Evolutionary conservation across 2,888 invertebrate species (phyloP), one percentile per base, ranked within the genome.

Genomic region (Anaspis maculata): DNA sequence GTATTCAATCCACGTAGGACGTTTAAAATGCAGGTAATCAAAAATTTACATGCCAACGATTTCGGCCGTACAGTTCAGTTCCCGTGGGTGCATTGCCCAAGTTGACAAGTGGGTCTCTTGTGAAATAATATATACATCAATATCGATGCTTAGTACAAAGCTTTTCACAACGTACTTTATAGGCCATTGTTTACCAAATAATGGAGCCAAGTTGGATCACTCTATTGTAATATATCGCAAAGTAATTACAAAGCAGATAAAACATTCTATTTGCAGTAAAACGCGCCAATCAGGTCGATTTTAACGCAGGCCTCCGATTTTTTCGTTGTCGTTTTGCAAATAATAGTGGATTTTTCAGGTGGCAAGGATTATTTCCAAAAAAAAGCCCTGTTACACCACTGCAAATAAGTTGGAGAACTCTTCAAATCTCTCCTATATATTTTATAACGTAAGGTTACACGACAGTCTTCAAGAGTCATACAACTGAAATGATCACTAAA

Each of bases 101-200:
- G 42, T 48, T 51, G 49, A 51, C 47, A 47, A 51, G 51, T 51
- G 47, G 44, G 48, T 48, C 49, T 48, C 49, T 34, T 46, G 51
- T 45, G 51, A 48, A 48, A 49, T 51, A 45, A 49, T 48, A 49
- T 45, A 47, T 48, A 49, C 48, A 48, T 51, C 49, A 49, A 47
- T 49, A 48, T 49, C 46, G 42, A 36, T 45, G 45, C 43, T 39
- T 32, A 38, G 29, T 45, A 47, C 45, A 46, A 49, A 42, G 39
- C 41, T 39, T 30, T 39, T 39, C 38, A 42, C 37, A 43, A 39
- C 45, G 45, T 46, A 42, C 41, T 46, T 45, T 46, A 45, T 46
- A 37, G 42, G 39, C 42, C 34, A 48, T 46, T 46, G 46, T 48
- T 34, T 40, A 35, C 22, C 36, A 46, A 44, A 48, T 45, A 48